Base-by-base conservation (phyloP, 30 jellyfish, hydroid and myxozoan genomes). In the Aurelia sp. region DNA sequence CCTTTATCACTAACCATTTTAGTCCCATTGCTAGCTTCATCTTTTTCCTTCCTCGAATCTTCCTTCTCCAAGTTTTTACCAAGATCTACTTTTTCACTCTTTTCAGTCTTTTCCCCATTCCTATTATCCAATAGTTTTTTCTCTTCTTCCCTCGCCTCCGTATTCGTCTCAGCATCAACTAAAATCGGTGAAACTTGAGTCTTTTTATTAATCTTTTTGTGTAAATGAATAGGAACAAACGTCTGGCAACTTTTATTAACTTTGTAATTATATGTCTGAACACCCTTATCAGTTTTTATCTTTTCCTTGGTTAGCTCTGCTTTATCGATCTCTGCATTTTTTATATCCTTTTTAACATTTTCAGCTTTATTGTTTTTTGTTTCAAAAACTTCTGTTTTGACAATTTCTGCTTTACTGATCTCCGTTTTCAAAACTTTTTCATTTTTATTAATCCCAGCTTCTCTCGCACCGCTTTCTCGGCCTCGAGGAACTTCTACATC, bases 131-230 rank as follows among this genome's bases (percentile, higher is more conserved):
- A 55, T 35, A 58, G 1, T 60, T 35, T 19, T 57, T 44, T 19
- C 20, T 24, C 67, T 19, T 79, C 80, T 63, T 63, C 73, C 19
- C 51, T 70, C 81, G 7, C 72, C 19, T 24, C 72, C 5, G 89
- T 79, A 47, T 79, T 79, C 2, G 89, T 79, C 47, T 64, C 78
- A 18, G 80, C 80, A 47, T 63, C 71, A 41, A 62, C 80, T 21
- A 79, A 41, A n/a, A 79, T 79, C 18, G 89, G 89, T 8, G 89
- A 79, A 8, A 79, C 89, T 47, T 79, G 89, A 8, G 89, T 62
- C 72, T 79, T 79, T 48, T 79, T 79, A 67, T 79, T 79, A 27
- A 79, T 31, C 61, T 79, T 79, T 48, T 79, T 79, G n/a, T 79
- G 80, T 20, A 79, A 63, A 44, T 79, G 89, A 63, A 79, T 79